These are phyloP conservation scores for Poecilia gillii DNA, from an alignment of 2,797 vertebrate species.

Conservation along the genomic window DNA sequence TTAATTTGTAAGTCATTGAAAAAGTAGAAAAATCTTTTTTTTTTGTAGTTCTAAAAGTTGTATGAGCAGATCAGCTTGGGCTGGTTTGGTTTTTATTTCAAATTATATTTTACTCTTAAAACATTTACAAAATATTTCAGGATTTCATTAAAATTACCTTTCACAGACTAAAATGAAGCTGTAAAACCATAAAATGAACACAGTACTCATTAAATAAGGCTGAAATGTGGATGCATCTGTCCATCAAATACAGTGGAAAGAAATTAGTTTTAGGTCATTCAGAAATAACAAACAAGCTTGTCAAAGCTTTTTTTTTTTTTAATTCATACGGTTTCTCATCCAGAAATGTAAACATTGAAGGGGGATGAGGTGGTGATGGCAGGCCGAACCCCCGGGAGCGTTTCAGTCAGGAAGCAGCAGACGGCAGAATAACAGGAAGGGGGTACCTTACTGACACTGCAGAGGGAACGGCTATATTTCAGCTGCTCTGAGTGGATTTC, in stretches of 20 bases:
- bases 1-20: background rate
- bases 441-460: slow-evolving; percentile 56
- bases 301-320: background rate
- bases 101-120: background rate
- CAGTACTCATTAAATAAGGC: background rate
- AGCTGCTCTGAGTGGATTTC: slow-evolving; percentile 48
- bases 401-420: slow-evolving; percentile 63
- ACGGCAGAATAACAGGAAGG: slow-evolving; percentile 73
- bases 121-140: background rate
- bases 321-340: slow-evolving; percentile 28
- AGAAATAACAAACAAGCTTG: background rate
- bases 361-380: slow-evolving; percentile 30
- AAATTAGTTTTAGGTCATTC: slow-evolving; percentile 9
- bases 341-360: slow-evolving; percentile 14
- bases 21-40: background rate
- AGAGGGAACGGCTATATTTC: slow-evolving; percentile 46
- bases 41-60: background rate
- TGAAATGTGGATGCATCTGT: background rate
- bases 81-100: background rate
- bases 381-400: slow-evolving; percentile 42
- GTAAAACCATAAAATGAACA: background rate
- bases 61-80: background rate
- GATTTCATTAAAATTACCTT: background rate
- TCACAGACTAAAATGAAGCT: background rate
- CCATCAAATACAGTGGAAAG: background rate